Evolutionary conservation across 2,113 vertebrate genomes (phyloP).

Genomic region (Tautogolabrus adspersus): DNA sequence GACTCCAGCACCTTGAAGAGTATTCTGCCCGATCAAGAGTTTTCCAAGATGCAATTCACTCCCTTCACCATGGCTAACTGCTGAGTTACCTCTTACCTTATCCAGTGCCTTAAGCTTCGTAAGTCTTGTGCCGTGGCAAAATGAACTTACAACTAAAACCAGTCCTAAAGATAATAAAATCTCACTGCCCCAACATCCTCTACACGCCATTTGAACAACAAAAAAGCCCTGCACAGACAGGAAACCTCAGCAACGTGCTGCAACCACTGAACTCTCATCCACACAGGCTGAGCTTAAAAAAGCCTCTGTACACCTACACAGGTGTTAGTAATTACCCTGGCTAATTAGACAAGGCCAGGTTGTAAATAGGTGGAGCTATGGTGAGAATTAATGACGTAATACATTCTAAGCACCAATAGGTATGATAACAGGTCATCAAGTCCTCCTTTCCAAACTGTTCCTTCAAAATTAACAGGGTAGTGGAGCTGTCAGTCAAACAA

Average conservation of each 20-base stretch:
- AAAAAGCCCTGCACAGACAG: conserved; percentile 18
- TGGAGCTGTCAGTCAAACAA: too few species aligned
- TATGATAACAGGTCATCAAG: too few species aligned
- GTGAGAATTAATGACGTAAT: too few species aligned
- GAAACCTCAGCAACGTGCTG: conserved; percentile 18
- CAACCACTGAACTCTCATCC: not conserved
- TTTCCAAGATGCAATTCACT: conserved; percentile 43
- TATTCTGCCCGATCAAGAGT: conserved; percentile 58
- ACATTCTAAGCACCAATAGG: too few species aligned
- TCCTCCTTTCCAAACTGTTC: too few species aligned
- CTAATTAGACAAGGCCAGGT: too few species aligned
- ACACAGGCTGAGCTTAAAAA: not conserved
- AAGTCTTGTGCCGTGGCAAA: conserved; percentile 46
- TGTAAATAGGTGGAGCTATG: too few species aligned
- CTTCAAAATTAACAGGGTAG: too few species aligned
- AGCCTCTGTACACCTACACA: too few species aligned
- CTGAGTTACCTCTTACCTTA: conserved; percentile 1
- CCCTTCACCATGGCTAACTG: not conserved
- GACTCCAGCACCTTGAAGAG: not conserved
- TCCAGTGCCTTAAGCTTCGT: conserved; percentile 14
- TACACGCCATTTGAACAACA: conserved; percentile 66
- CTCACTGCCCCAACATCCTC: not conserved
- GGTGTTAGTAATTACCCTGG: too few species aligned
- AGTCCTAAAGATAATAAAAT: conserved; percentile 49
- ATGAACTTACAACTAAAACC: conserved; percentile 39